Evolutionary conservation across 2,797 vertebrate species (phyloP).

Genomic region (Lophotriccus pileatus): DNA sequence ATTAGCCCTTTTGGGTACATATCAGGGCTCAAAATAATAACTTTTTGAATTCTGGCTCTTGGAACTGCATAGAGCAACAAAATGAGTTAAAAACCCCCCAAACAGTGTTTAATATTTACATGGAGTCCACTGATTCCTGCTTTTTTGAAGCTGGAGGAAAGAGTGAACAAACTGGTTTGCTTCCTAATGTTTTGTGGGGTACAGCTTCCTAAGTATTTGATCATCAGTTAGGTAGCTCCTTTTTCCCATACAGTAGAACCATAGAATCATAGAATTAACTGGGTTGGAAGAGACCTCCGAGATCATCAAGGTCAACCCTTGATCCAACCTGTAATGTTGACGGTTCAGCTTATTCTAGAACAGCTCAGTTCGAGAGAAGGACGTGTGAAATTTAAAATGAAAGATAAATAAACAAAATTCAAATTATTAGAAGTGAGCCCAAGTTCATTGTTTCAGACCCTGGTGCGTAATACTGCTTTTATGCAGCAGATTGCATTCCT

Average conservation of each 20-base stretch:
- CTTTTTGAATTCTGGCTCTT: constrained; percentile 70
- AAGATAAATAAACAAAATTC: constrained; percentile 3
- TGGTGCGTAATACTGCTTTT: constrained; percentile 49
- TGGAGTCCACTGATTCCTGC: neutral
- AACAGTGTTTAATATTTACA: neutral
- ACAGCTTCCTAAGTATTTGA: neutral
- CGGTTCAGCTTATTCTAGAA: neutral
- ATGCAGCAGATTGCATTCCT: constrained; percentile 36
- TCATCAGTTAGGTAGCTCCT: neutral
- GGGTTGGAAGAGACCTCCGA: too few species aligned
- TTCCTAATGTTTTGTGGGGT: neutral
- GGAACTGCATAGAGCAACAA: constrained; percentile 42
- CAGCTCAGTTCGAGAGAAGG: neutral
- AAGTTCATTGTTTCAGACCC: constrained; percentile 55
- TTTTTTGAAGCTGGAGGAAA: neutral
- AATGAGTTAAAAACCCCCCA: neutral
- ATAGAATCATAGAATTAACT: too few species aligned
- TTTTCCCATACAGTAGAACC: neutral
- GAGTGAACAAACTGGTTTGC: neutral
- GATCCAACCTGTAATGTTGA: neutral
- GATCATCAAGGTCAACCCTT: too few species aligned
- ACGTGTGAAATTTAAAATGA: constrained; percentile 5
- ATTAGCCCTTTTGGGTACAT: constrained; percentile 22
- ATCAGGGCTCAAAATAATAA: constrained; percentile 62
- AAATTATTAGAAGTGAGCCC: constrained; percentile 39